Conservation (phyloP, 2,113 vertebrate genomes). For the Podilymbus podiceps region DNA sequence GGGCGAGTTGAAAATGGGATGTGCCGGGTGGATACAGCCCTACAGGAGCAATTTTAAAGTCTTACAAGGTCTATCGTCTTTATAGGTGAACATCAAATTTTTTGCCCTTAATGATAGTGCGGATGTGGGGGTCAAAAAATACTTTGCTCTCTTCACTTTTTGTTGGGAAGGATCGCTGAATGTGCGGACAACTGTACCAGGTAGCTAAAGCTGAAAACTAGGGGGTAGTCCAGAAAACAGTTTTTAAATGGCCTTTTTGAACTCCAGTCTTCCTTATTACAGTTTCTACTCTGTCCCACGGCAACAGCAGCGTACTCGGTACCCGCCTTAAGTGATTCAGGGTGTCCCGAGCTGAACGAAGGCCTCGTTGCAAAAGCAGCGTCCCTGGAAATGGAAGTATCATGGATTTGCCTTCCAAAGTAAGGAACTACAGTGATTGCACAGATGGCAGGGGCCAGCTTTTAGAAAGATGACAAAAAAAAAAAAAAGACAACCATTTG, state of each 20-base stretch:
- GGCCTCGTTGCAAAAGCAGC: neutral
- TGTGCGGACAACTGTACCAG: neutral
- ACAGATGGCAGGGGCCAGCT: neutral
- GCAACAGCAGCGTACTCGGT: neutral
- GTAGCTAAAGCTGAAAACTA: conserved; percentile 46
- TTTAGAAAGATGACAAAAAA: neutral
- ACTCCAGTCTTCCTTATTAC: neutral
- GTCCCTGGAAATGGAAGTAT: neutral
- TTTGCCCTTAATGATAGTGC: neutral
- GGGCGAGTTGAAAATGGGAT: neutral
- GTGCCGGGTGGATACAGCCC: neutral
- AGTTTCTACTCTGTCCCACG: neutral
- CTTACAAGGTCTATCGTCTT: neutral
- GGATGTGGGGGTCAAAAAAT: neutral
- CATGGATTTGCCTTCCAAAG: neutral
- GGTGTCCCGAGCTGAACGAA: neutral
- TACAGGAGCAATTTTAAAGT: neutral
- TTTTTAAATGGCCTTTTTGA: neutral
- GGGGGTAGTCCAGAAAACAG: neutral
- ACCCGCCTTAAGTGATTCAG: neutral
- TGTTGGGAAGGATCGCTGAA: neutral
- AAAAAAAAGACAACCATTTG: neutral
- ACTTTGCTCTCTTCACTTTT: neutral
- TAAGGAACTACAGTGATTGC: neutral
- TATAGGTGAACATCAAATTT: neutral